Conservation (phyloP, 2,888 invertebrate species). For the Thumatha senex region DNA sequence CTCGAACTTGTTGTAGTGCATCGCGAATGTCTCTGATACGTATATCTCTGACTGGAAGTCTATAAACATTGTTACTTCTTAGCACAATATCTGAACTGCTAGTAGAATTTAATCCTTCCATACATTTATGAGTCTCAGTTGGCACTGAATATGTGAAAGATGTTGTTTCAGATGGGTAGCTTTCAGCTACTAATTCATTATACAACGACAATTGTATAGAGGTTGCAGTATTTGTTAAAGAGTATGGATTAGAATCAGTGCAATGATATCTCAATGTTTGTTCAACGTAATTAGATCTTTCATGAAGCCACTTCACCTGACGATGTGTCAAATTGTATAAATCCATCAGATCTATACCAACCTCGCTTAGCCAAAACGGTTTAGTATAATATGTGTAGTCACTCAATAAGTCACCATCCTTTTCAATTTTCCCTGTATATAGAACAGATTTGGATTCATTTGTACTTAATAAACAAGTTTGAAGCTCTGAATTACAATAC, state of each 20-base stretch:
- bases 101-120: neutral
- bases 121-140: constrained; percentile 10
- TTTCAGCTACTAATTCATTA: constrained; percentile 36
- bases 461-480: constrained; percentile 11
- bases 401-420: neutral
- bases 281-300: constrained; percentile 18
- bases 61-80: constrained; percentile 16
- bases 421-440: neutral
- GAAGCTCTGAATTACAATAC: constrained; percentile 7
- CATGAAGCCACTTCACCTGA: constrained; percentile 28
- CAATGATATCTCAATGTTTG: constrained; percentile 40
- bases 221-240: constrained; percentile 2
- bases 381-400: neutral
- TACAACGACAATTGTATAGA: constrained; percentile 33
- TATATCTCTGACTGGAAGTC: constrained; percentile 42
- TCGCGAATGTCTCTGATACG: constrained; percentile 33
- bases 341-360: constrained; percentile 6
- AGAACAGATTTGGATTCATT: neutral
- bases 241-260: constrained; percentile 27
- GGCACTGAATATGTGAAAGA: constrained; percentile 32
- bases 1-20: constrained; percentile 22
- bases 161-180: constrained; percentile 13
- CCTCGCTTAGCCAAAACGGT: constrained; percentile 20
- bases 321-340: constrained; percentile 11
- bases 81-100: constrained; percentile 30